These are phyloP conservation scores for Oopsacas minuta DNA, from an alignment of 37 sponge, comb jelly and placozoan genomes.

Conservation along the genomic window DNA sequence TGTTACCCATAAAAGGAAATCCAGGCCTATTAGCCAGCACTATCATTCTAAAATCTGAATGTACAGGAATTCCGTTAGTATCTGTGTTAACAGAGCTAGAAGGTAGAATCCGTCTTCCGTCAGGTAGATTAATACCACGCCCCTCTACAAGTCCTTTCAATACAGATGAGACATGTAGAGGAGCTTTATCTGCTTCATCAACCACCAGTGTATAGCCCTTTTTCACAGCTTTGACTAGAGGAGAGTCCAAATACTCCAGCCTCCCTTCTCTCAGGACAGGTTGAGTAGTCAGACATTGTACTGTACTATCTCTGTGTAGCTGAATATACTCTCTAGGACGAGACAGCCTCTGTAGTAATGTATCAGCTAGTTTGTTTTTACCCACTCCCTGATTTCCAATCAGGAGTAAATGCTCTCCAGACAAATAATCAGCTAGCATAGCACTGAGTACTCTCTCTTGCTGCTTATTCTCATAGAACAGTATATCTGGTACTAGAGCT, in stretches of 20 bases:
- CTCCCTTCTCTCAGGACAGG: constrained; percentile 56
- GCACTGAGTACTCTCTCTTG: constrained; percentile 55
- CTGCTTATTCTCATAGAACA: constrained; percentile 73
- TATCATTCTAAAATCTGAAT: constrained; percentile 78
- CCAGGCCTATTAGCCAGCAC: constrained; percentile 88
- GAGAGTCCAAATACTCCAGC: constrained; percentile 65
- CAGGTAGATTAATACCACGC: constrained; percentile 61
- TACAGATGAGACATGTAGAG: constrained; percentile 73
- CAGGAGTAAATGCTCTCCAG: constrained; percentile 72
- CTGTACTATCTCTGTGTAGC: constrained; percentile 78
- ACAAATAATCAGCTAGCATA: constrained; percentile 44
- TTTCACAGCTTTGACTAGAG: constrained; percentile 66
- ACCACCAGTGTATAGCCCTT: constrained; percentile 65
- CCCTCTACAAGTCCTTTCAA: constrained; percentile 67
- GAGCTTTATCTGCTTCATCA: constrained; percentile 92
- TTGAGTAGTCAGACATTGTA: constrained; percentile 72
- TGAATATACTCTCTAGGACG: constrained; percentile 77
- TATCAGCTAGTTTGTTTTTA: constrained; percentile 81
- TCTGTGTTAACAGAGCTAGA: neutral
- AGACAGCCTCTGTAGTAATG: constrained; percentile 60
- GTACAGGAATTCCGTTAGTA: constrained; percentile 29
- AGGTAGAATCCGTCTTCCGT: constrained; percentile 70
- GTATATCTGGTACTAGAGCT: constrained; percentile 57
- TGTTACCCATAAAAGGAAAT: constrained; percentile 90
- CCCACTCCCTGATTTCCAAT: constrained; percentile 94